phyloP scores from a whole-genome alignment of 2,113 vertebrate genomes.

The Pongo pygmaeus region DNA sequence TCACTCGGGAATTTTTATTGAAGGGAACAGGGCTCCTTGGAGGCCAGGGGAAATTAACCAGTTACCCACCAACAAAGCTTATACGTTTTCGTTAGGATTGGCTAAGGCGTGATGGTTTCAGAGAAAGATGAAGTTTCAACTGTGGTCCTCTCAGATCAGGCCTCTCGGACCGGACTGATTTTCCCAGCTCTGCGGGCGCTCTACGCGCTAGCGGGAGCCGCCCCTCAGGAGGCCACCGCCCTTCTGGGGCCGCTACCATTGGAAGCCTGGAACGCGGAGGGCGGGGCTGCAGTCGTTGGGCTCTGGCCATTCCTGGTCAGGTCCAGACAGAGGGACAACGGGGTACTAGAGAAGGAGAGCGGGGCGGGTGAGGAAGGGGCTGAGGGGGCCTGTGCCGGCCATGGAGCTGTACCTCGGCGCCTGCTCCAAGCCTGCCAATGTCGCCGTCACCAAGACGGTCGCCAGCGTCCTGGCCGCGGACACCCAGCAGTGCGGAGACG shows the following conservation, averaged over 20 bases:
- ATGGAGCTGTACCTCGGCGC: constrained; percentile 74
- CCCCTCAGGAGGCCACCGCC: neutral
- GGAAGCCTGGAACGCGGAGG: neutral
- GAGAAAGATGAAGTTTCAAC: neutral
- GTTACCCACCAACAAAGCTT: neutral
- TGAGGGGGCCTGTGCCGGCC: neutral
- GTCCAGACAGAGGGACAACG: neutral
- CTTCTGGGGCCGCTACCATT: accelerated
- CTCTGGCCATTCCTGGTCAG: neutral
- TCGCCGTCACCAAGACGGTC: constrained; percentile 19
- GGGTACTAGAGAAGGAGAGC: neutral
- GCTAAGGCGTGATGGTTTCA: neutral
- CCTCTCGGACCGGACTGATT: accelerated
- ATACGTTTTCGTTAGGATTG: neutral
- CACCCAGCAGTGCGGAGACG: constrained; percentile 40
- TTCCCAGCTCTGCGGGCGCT: neutral
- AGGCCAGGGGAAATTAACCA: neutral
- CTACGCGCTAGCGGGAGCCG: accelerated
- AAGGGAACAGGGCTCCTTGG: neutral
- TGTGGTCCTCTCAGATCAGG: accelerated
- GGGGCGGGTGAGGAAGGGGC: too few relatives aligned
- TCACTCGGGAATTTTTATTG: neutral
- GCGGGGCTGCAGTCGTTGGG: neutral
- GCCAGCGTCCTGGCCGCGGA: neutral
- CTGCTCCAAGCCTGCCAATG: constrained; percentile 55